A percentile compares a stretch with the other conserved stretches of the same genome.
phyloP scores from a whole-genome alignment of 2,113 vertebrate genomes.

The Indri indri region DNA sequence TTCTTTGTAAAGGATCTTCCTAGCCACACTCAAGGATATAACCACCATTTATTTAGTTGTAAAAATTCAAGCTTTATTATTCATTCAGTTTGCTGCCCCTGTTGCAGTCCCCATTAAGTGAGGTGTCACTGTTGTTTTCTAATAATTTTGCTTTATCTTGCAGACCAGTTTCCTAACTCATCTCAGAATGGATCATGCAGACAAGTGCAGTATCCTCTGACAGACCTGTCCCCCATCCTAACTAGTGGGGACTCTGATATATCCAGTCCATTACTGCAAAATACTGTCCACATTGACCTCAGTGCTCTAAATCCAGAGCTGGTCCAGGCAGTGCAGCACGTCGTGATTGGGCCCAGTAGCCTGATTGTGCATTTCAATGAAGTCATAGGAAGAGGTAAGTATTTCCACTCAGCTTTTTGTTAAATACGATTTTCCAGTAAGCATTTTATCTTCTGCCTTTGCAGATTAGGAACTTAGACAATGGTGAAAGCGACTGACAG shows the following conservation, averaged over 20 bases:
- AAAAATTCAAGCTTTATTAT: neutral
- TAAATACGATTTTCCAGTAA: conserved; percentile 58
- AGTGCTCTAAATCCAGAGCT: conserved; percentile 94
- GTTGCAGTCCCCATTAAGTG: neutral
- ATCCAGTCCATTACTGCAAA: conserved; percentile 93
- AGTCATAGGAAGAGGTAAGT: conserved; percentile 97
- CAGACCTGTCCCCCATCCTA: conserved; percentile 92
- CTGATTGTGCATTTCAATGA: conserved; percentile 95
- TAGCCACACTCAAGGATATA: neutral
- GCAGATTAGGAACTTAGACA: conserved; percentile 69
- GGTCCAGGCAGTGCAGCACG: conserved; percentile 95
- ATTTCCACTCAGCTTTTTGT: conserved; percentile 25
- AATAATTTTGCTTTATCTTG: conserved; percentile 74
- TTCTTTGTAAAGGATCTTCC: neutral
- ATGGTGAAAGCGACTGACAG: conserved; percentile 50
- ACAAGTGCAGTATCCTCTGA: conserved; percentile 89
- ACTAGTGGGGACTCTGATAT: conserved; percentile 92
- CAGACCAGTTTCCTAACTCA: conserved; percentile 93
- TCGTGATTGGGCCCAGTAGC: conserved; percentile 94
- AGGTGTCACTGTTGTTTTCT: neutral
- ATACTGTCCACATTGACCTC: conserved; percentile 93
- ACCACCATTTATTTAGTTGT: neutral
- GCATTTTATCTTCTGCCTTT: conserved; percentile 70
- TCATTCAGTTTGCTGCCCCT: neutral
- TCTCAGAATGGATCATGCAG: conserved; percentile 92